Percentiles rank a stretch among this genome's conserved stretches.
phyloP scores from a whole-genome alignment of 2,113 vertebrate species.

The Brachypteracias leptosomus region DNA sequence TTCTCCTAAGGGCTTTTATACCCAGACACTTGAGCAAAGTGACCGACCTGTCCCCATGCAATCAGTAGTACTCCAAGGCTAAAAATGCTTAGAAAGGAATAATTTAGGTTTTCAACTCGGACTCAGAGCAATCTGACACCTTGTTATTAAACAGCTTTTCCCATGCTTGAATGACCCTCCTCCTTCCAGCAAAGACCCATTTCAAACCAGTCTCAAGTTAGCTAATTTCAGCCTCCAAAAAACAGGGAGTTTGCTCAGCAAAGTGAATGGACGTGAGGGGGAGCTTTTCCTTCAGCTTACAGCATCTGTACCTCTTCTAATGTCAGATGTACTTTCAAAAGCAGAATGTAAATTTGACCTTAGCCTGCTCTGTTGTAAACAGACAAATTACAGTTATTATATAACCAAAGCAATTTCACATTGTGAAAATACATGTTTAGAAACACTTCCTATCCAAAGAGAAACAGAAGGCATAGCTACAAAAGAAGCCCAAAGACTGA shows the following conservation, averaged over 20 bases:
- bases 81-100: not conserved
- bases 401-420: not conserved
- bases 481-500: not conserved
- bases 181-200: not conserved
- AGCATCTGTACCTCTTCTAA: not conserved
- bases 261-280: not conserved
- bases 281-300: not conserved
- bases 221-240: not conserved
- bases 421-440: not conserved
- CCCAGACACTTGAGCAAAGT: not conserved
- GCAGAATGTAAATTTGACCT: not conserved
- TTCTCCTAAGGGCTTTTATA: not conserved
- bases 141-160: not conserved
- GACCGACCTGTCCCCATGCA: not conserved
- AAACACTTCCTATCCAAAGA: not conserved
- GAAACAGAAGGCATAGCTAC: not conserved
- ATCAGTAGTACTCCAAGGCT: not conserved
- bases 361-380: not conserved
- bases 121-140: not conserved
- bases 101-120: not conserved
- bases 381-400: not conserved
- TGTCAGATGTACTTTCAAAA: not conserved
- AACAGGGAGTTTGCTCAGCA: fast-evolving
- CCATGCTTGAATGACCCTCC: not conserved
- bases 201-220: not conserved